Evolutionary conservation across 2,797 vertebrate genomes (phyloP).

Genomic region (Microctenopoma lineatum): DNA sequence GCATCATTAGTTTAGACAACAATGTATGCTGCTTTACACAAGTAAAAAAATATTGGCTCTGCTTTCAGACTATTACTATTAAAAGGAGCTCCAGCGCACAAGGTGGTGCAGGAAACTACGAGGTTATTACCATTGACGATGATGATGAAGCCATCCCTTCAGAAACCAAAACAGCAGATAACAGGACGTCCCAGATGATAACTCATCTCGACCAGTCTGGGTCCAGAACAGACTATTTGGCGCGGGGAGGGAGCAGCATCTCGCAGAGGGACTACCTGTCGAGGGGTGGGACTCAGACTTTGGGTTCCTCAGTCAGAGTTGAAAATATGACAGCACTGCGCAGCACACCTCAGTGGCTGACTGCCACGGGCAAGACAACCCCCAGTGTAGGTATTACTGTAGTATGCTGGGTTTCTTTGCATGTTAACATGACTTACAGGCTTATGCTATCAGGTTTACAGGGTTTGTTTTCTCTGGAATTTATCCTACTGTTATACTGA

Average conservation of each 20-base stretch:
- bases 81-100: slow-evolving; percentile 80
- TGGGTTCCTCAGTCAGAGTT: slow-evolving; percentile 75
- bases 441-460: background rate
- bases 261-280: slow-evolving; percentile 80
- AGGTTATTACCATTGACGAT: slow-evolving; percentile 79
- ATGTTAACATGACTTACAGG: background rate
- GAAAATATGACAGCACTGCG: slow-evolving; percentile 85
- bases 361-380: slow-evolving; percentile 61
- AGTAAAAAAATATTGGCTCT: background rate
- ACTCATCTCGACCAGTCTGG: slow-evolving; percentile 70
- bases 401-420: background rate
- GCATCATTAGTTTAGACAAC: background rate
- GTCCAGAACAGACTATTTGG: slow-evolving; percentile 79
- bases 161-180: slow-evolving; percentile 52
- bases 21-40: background rate
- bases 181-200: slow-evolving; percentile 55
- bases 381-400: slow-evolving; percentile 65
- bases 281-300: slow-evolving; percentile 83
- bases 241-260: slow-evolving; percentile 81
- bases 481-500: background rate
- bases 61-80: slow-evolving; percentile 72
- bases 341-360: slow-evolving; percentile 78
- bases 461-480: background rate
- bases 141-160: slow-evolving; percentile 58
- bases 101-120: slow-evolving; percentile 71